phyloP scores from a whole-genome alignment of 2,113 vertebrate species.

The Erpornis zantholeuca region DNA sequence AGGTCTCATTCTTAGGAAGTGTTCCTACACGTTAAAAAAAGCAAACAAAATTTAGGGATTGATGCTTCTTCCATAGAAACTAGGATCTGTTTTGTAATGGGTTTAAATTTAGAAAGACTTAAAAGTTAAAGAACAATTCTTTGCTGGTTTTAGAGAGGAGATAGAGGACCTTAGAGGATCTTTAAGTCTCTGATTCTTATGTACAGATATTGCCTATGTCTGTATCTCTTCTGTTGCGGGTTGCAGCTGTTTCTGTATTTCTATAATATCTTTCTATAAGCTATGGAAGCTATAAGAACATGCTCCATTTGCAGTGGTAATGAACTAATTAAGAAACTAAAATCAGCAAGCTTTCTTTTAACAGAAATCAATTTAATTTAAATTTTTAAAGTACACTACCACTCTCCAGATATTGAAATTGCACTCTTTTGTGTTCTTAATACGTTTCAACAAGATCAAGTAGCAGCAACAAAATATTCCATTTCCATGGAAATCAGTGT shows the following conservation, averaged over 20 bases:
- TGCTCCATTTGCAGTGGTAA: conserved; percentile 25
- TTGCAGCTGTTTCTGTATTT: not conserved
- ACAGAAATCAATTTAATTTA: conserved; percentile 32
- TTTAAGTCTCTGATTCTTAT: not conserved
- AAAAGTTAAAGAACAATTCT: not conserved
- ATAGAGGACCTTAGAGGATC: not conserved
- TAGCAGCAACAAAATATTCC: conserved; percentile 37
- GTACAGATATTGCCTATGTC: not conserved
- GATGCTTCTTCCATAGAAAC: not conserved
- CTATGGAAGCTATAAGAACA: not conserved
- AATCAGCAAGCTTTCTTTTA: conserved; percentile 16
- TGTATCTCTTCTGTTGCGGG: not conserved
- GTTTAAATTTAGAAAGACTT: not conserved
- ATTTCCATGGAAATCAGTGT: conserved; percentile 57
- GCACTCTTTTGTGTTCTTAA: conserved; percentile 1
- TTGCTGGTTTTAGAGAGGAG: not conserved
- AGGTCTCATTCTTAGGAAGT: not conserved
- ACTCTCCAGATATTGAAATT: conserved; percentile 13
- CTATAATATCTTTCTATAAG: not conserved
- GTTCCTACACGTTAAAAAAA: not conserved
- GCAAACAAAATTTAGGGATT: not conserved
- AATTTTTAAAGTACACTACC: not conserved
- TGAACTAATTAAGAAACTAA: conserved; percentile 39
- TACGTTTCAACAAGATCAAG: conserved; percentile 24
- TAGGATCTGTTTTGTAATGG: not conserved